Percentiles rank a stretch among this genome's conserved stretches.
Conservation (phyloP, 2,797 vertebrate species). For the Mycteria americana region DNA sequence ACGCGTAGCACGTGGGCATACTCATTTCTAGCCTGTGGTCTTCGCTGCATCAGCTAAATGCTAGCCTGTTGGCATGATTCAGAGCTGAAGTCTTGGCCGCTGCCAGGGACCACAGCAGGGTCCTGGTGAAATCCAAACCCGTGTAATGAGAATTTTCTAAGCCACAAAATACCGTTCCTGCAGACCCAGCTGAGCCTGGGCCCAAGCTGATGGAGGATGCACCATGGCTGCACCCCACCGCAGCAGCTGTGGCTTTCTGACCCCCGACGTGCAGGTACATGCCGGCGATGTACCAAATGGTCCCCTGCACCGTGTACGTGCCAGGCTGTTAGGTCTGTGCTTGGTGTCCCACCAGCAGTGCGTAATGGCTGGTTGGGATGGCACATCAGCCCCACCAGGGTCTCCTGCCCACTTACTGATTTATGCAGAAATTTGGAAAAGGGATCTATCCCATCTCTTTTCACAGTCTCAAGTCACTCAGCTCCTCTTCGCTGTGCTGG, state of each 20-base stretch:
- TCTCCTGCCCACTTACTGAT: neutral
- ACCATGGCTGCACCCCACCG: accelerated
- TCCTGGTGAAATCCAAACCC: neutral
- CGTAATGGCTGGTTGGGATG: neutral
- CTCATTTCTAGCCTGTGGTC: neutral
- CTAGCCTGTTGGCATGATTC: neutral
- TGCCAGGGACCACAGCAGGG: neutral
- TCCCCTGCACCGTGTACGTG: accelerated
- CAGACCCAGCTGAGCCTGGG: neutral
- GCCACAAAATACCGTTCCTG: neutral
- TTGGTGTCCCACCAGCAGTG: no score
- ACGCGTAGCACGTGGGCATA: neutral
- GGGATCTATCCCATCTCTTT: neutral
- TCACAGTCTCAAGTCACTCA: accelerated
- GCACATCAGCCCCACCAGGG: neutral
- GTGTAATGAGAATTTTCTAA: neutral
- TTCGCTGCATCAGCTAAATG: neutral
- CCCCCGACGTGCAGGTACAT: no score
- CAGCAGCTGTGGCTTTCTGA: neutral
- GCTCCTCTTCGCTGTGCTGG: neutral
- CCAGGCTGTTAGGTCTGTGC: neutral
- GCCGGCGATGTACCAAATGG: neutral
- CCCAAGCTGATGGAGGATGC: neutral
- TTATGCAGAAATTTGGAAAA: neutral
- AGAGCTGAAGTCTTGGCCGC: neutral